Conservation (phyloP, 2,888 invertebrate genomes). For the Stictocephala bisonia region DNA sequence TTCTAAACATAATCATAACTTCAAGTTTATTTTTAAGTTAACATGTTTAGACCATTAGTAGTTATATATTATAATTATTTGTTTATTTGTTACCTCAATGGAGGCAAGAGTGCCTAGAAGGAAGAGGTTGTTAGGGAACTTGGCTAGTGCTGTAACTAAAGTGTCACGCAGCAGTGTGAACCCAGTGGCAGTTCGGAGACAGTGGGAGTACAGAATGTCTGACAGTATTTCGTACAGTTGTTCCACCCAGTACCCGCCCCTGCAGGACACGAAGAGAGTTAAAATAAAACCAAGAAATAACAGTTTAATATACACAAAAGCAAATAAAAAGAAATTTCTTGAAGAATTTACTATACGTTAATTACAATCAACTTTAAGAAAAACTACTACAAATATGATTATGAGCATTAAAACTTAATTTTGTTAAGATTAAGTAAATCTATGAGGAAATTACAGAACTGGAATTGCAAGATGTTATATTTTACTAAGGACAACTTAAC, state of each 20-base stretch:
- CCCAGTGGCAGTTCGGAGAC: constrained; percentile 49
- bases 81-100: constrained; percentile 67
- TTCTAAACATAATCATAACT: too few relatives aligned
- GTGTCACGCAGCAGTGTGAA: constrained; percentile 59
- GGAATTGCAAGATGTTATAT: too few relatives aligned
- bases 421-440: too few relatives aligned
- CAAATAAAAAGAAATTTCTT: constrained; percentile 75
- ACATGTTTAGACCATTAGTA: too few relatives aligned
- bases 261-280: constrained; percentile 37
- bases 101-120: constrained; percentile 68
- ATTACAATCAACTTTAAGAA: constrained; percentile 57
- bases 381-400: too few relatives aligned
- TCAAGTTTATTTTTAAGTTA: too few relatives aligned
- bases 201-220: constrained; percentile 62
- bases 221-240: constrained; percentile 65
- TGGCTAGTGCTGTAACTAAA: constrained; percentile 64
- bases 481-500: too few relatives aligned
- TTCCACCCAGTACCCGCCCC: constrained; percentile 62
- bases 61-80: too few relatives aligned
- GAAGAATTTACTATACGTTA: constrained; percentile 78
- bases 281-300: too few relatives aligned
- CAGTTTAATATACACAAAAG: too few relatives aligned
- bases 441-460: too few relatives aligned
- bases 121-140: constrained; percentile 71
- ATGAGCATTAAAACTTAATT: too few relatives aligned